These are phyloP conservation scores for Apogon hyalosoma DNA, from an alignment of 2,797 vertebrate species.

Conservation along the genomic window DNA sequence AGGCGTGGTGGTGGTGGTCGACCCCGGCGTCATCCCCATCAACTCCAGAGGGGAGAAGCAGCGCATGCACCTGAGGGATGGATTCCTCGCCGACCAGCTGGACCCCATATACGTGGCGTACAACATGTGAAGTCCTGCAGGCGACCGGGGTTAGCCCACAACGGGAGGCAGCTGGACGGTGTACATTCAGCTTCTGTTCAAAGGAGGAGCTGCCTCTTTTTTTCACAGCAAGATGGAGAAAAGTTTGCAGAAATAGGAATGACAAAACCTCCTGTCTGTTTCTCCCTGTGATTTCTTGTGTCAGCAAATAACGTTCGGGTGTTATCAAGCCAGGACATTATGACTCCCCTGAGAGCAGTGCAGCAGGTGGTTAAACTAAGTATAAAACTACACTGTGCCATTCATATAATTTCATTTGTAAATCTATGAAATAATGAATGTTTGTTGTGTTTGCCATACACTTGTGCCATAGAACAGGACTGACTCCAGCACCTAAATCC, in stretches of 20 bases:
- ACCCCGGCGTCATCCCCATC: slow-evolving; percentile 96
- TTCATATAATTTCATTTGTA: slow-evolving; percentile 62
- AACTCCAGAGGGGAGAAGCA: slow-evolving; percentile 97
- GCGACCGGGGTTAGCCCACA: slow-evolving; percentile 82
- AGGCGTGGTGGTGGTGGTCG: slow-evolving; percentile 95
- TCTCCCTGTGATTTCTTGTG: slow-evolving; percentile 64
- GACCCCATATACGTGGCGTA: slow-evolving; percentile 98
- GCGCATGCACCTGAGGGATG: slow-evolving; percentile 97
- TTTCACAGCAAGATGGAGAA: slow-evolving; percentile 20
- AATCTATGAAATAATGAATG: slow-evolving; percentile 65
- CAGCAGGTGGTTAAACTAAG: slow-evolving; percentile 34
- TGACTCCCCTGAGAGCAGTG: slow-evolving; percentile 52
- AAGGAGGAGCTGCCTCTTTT: slow-evolving; percentile 27
- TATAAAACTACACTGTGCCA: slow-evolving; percentile 58
- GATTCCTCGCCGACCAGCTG: slow-evolving; percentile 95
- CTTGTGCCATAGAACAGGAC: slow-evolving; percentile 69
- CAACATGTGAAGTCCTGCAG: slow-evolving; percentile 89
- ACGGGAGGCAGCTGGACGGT: slow-evolving; percentile 10
- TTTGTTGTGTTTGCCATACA: slow-evolving; percentile 58
- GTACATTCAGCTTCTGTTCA: slow-evolving; percentile 2
- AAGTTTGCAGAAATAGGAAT: slow-evolving; percentile 9
- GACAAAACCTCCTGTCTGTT: slow-evolving; percentile 40
- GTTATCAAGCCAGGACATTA: slow-evolving; percentile 34
- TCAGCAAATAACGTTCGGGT: slow-evolving; percentile 64
- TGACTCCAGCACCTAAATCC: slow-evolving; percentile 23